These are phyloP conservation scores for Agriopis aurantiaria DNA, from an alignment of 2,888 invertebrate genomes.

Conservation along the genomic window DNA sequence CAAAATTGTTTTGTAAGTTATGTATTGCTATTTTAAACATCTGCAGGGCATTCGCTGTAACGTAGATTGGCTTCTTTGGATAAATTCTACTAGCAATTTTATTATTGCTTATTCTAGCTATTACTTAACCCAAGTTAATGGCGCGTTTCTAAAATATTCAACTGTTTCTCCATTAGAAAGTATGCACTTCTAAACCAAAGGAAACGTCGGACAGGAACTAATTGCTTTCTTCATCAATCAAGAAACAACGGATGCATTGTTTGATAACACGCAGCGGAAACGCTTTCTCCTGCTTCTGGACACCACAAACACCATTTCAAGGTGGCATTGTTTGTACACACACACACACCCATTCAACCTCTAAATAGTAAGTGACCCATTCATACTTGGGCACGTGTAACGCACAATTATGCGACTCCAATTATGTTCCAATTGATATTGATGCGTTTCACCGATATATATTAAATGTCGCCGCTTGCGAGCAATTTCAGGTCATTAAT, in stretches of 20 bases:
- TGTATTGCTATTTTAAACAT: neutral
- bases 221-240: slow-evolving; percentile 44
- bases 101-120: neutral
- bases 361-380: slow-evolving; percentile 61
- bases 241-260: slow-evolving; percentile 60
- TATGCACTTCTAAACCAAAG: slow-evolving; percentile 3
- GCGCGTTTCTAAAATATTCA: slow-evolving; percentile 12
- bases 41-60: neutral
- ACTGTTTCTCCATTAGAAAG: slow-evolving; percentile 15
- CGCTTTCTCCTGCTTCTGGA: slow-evolving; percentile 55
- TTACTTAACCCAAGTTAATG: slow-evolving; percentile 8
- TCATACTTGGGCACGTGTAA: slow-evolving; percentile 60
- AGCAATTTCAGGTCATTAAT: no score
- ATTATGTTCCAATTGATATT: slow-evolving; percentile 42
- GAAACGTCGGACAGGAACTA: slow-evolving; percentile 22
- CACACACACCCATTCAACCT: slow-evolving; percentile 33
- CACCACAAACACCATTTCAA: slow-evolving; percentile 35
- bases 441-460: neutral
- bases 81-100: neutral
- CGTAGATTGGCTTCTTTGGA: neutral
- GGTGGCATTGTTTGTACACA: slow-evolving; percentile 33
- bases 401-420: slow-evolving; percentile 58
- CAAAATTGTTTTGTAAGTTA: neutral
- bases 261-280: slow-evolving; percentile 59
- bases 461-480: neutral